Percentiles rank a stretch among this genome's conserved stretches.
Evolutionary conservation across 1,140 invertebrate species (phyloP).

Genomic region (Eciton burchellii): DNA sequence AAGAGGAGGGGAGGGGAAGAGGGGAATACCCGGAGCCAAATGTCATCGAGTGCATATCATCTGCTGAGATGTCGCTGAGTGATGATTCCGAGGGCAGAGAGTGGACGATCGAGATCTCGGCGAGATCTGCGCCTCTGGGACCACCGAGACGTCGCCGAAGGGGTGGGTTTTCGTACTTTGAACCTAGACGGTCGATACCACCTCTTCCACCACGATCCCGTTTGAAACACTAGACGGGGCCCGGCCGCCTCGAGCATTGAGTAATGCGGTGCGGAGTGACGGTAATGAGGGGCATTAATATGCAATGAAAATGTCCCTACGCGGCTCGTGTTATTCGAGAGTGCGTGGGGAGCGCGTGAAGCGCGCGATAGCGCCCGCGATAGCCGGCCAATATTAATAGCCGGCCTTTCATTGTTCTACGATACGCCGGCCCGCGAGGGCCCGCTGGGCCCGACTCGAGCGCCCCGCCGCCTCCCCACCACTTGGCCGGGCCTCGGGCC

Average conservation of each 20-base stretch:
- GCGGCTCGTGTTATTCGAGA: slow-evolving; percentile 80
- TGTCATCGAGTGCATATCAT: slow-evolving; percentile 38
- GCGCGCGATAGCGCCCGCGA: slow-evolving; percentile 81
- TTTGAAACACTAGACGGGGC: slow-evolving; percentile 82
- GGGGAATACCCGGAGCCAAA: not conserved
- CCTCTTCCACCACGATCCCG: slow-evolving; percentile 74
- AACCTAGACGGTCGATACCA: slow-evolving; percentile 70
- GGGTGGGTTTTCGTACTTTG: slow-evolving; percentile 57
- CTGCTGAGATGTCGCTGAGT: too few species aligned
- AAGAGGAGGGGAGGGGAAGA: slow-evolving; percentile 23
- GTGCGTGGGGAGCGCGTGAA: slow-evolving; percentile 79
- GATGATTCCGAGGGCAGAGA: too few species aligned
- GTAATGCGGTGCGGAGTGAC: slow-evolving; percentile 83
- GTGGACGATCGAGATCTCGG: not conserved
- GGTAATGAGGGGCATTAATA: slow-evolving; percentile 83
- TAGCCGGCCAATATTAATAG: slow-evolving; percentile 81
- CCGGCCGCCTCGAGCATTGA: slow-evolving; percentile 80
- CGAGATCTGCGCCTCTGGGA: not conserved
- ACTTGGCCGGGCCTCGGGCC: not conserved
- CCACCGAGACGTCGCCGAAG: not conserved
- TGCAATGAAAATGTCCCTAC: slow-evolving; percentile 84
- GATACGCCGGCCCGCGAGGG: slow-evolving; percentile 63
- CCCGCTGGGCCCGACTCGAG: slow-evolving; percentile 60
- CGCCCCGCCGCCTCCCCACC: not conserved
- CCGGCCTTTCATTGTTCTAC: slow-evolving; percentile 75